A percentile compares a stretch with the other conserved stretches of the same genome.
Conservation (phyloP, 2,113 vertebrate species). For the Echinops telfairi region DNA sequence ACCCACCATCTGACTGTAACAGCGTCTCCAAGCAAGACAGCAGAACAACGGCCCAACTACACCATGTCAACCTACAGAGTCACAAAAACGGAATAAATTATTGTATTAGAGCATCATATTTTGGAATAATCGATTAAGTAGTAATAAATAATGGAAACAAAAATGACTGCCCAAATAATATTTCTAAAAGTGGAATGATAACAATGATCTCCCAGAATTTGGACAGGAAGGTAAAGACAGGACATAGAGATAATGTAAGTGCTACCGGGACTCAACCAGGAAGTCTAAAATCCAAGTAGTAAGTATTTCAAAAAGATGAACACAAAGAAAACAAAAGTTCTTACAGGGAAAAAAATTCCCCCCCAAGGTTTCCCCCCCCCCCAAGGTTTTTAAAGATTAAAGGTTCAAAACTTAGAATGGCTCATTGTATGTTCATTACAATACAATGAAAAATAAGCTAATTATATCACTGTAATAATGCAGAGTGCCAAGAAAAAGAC, state of each 20-base stretch:
- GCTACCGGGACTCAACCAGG: neutral
- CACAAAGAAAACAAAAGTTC: neutral
- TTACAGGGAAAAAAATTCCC: neutral
- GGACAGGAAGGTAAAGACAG: neutral
- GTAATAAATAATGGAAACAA: conserved; percentile 24
- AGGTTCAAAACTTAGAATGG: neutral
- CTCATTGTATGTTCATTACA: neutral
- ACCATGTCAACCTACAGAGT: neutral
- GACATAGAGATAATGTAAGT: neutral
- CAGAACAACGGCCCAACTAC: neutral
- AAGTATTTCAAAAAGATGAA: conserved; percentile 13
- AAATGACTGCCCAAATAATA: conserved; percentile 14
- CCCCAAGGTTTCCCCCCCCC: neutral
- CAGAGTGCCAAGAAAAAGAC: too few species aligned
- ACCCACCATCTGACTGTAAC: neutral
- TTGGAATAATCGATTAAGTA: neutral
- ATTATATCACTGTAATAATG: too few species aligned
- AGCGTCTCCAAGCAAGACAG: neutral
- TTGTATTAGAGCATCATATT: neutral
- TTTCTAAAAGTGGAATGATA: neutral
- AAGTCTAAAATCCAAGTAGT: neutral
- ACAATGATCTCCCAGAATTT: neutral
- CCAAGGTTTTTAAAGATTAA: neutral
- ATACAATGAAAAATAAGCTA: neutral
- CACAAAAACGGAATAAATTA: neutral